These are phyloP conservation scores for Oryzias dopingdopingensis DNA, from an alignment of 2,797 vertebrate species.

Conservation along the genomic window DNA sequence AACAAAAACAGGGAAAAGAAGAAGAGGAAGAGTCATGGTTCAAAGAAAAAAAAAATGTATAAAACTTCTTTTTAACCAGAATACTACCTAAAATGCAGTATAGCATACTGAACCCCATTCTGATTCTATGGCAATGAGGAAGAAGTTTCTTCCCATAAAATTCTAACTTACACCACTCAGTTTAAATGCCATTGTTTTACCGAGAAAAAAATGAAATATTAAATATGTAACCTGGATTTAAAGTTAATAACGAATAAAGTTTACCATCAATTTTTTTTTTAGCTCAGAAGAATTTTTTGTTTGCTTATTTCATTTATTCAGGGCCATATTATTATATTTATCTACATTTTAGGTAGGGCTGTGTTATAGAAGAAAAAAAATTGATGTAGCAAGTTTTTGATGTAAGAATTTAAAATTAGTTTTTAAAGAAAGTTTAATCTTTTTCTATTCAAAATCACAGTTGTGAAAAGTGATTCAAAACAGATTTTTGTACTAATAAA, in stretches of 20 bases:
- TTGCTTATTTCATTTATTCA: background rate
- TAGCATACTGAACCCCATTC: constrained; percentile 6
- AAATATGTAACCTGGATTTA: background rate
- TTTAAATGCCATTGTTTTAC: constrained; percentile 12
- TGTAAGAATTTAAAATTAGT: too few species aligned
- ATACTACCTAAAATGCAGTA: constrained; percentile 25
- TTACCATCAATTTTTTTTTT: background rate
- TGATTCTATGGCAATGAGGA: constrained; percentile 23
- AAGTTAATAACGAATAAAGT: background rate
- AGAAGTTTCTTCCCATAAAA: constrained; percentile 12
- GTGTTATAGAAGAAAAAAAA: background rate
- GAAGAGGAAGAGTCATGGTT: constrained; percentile 3
- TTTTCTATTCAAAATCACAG: too few species aligned
- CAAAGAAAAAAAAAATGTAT: background rate
- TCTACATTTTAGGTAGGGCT: background rate
- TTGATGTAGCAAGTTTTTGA: too few species aligned
- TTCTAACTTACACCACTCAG: background rate
- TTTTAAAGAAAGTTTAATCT: too few species aligned
- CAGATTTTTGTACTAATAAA: too few species aligned
- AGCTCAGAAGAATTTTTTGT: too few species aligned
- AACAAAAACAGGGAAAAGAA: too few species aligned
- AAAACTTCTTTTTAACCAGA: constrained; percentile 25
- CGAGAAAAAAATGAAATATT: background rate
- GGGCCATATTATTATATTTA: background rate
- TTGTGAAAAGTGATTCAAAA: too few species aligned